Base-by-base conservation (phyloP, 2,888 invertebrate genomes). In the Epistrophe eligans region DNA sequence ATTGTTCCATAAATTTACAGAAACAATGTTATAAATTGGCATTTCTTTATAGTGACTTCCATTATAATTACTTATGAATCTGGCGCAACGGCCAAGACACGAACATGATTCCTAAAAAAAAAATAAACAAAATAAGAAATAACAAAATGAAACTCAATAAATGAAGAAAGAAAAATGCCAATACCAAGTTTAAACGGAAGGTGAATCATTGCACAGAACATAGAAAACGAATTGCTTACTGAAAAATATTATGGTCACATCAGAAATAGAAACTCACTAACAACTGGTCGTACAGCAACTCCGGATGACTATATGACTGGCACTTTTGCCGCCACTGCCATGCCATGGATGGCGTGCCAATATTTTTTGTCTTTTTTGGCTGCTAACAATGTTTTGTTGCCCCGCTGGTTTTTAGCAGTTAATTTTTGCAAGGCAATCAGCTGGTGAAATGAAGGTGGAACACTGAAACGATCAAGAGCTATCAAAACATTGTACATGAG, bases 141-240 rank as follows among this genome's bases (percentile, higher is more conserved):
- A 24, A 48, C 5, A 52, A 35, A 45, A 11, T 24, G 8, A 38
- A 48, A 70, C 52, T 9, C 11, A 64, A 58, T 55, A 66, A 58
- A 48, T 3, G 28, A 40, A n/a, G 19, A 50, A 74, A 28, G 13
- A 24, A 60, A 81, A 76, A 76, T 62, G 70, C 76, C 52, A 24
- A 77, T 62, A 76, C 76, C 52, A 24, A 77, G 60, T 72, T 77
- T 66, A 66, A 77, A 17, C 32, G 66, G 58, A 72, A 17, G 50
- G 72, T 82, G 82, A 82, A 66, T 82, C 77, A 82, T 82, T 71
- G 43, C 32, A 17, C 58, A 72, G n/a, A 82, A 77, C 71, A 77
- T 77, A 77, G 77, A 57, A 55, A 64, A 35, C 38, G 19, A 38
- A 58, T 38, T 55, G 55, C 38, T 57, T 38, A 70, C 48, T 48